Evolutionary conservation across 2,888 invertebrate species (phyloP), one percentile per base, ranked within the genome.

Genomic region (Lepidonotus clava): DNA sequence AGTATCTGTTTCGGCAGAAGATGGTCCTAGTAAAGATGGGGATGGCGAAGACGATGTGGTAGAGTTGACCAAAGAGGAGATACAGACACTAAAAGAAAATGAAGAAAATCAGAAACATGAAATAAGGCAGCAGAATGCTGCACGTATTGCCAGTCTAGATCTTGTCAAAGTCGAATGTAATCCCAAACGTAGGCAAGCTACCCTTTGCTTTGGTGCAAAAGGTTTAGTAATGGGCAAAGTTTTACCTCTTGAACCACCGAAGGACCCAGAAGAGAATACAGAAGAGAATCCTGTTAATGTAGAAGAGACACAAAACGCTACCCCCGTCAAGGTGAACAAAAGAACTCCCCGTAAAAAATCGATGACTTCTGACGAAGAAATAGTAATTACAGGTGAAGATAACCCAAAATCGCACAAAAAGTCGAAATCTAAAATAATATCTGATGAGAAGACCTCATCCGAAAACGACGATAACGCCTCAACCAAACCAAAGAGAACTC

Each of bases 151-250:
- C 6, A 71, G 71, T 38, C 71, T 71, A 36, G 36, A 71, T 34
- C 11, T 21, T 32, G 36, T 71, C 8, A 38, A n/a, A 2, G 38
- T 71, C 11, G 14, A 71, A 24, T 71, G 38, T 21, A 34, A 71
- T 36, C n/a, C n/a, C 71, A 71, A 46, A 18, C 46, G 71, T 36
- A 71, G 38, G 24, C 71, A 71, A 24, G 71, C 71, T 4, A 71
- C 71, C 38, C 71, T 71, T 1, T 36, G 71, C 38, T 71, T 71
- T 21, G n/a, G 21, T 18, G 38, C 21, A 34, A 71, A 71, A 71
- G 71, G 71, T 34, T n/a, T 71, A 36, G 71, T 71, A 5, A 71
- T 71, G 71, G 38, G 71, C n/a, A 71, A 71, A n/a, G 36, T 38
- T 18, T 32, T 36, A 71, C 36, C 71, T 36, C 38, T 38, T 0